Conservation (phyloP, 2,113 vertebrate species). For the Entomyzon cyanotis region DNA sequence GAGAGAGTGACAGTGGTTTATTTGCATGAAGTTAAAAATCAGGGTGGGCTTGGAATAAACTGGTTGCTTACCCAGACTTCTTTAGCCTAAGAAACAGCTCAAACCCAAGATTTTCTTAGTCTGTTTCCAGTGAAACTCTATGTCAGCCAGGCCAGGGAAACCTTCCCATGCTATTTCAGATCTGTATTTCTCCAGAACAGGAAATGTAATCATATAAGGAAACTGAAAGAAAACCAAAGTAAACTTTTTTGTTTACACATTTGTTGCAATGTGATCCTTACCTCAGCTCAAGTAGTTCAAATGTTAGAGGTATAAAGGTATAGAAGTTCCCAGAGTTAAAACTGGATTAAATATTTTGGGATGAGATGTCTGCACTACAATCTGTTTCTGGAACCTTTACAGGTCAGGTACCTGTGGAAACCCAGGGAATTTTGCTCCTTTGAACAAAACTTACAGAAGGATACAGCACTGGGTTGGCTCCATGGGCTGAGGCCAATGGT, state of each 20-base stretch:
- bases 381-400: background rate
- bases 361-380: background rate
- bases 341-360: background rate
- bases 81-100: background rate
- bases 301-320: background rate
- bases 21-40: background rate
- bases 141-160: background rate
- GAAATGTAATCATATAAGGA: background rate
- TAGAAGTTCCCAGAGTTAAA: background rate
- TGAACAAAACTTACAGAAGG: background rate
- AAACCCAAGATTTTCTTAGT: background rate
- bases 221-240: background rate
- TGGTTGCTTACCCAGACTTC: background rate
- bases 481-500: rapidly evolving
- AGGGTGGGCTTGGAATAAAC: background rate
- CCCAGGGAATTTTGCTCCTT: background rate
- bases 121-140: background rate
- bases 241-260: background rate
- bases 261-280: background rate
- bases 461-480: background rate
- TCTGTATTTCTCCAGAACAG: background rate
- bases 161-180: background rate
- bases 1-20: background rate
- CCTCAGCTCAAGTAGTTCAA: background rate
- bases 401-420: background rate